Evolutionary conservation across 1,140 invertebrate genomes (phyloP), one percentile per base, ranked within the genome.

Genomic region (Matsumurasca onukii): DNA sequence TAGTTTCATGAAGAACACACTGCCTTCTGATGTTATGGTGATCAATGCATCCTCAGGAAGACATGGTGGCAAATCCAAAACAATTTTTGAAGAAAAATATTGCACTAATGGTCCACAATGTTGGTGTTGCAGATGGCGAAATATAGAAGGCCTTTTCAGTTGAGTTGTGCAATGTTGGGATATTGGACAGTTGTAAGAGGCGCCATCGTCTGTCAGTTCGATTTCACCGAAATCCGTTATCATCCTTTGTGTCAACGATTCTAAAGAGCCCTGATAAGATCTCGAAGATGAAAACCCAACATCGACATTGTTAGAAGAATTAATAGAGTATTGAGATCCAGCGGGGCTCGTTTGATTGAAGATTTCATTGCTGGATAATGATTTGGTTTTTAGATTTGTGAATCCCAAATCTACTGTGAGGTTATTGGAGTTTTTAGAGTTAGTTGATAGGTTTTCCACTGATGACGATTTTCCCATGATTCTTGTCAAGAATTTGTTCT

Each of bases 391-490:
- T 20, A 68, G 17, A 62, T 51, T 63, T 1, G 67, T 25, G 3
- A 24, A 34, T 9, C 27, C 52, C 27, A 31, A 17, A 1, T 70
- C 62, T 1, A 45, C 39, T 30, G 55, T 13, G 17, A 67, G 24
- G 24, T 39, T 30, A 24, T 61, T 66, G 9, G 31, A 48, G 39
- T 31, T 48, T 48, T 45, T 13, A 3, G 31, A 48, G 20, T 59
- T 68, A 9, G 31, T 31, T 2, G 68, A 66, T 29, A 71, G 29
- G 48, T 71, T 71, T n/a, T 71, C 70, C 15, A 69, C 70, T 1
- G 70, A 71, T 1, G 70, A 71, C 0, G 70, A 71, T 63, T 71
- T 71, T 3, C 70, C 70, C 39, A 71, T 69, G 1, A 71, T 61
- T 13, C 70, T 39, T 0, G 70, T 67, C 1, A 71, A 48, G 12